These are phyloP conservation scores for Noctua comes DNA, from an alignment of 2,888 invertebrate species.

Conservation along the genomic window DNA sequence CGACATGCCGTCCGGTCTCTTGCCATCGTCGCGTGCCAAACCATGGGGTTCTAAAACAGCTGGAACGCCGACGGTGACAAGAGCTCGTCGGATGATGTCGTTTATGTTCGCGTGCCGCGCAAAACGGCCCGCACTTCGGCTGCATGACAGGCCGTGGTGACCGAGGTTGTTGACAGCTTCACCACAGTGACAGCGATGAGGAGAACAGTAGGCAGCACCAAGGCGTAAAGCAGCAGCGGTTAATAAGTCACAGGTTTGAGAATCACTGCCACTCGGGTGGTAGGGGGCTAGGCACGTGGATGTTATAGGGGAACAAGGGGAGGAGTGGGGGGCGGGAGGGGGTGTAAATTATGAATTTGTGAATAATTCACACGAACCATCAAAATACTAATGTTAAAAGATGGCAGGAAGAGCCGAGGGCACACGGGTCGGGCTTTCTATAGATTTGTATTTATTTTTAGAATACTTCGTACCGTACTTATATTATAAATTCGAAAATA, in stretches of 20 bases:
- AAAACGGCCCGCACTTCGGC: too few relatives aligned
- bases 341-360: slow-evolving; percentile 78
- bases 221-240: too few relatives aligned
- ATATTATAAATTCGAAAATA: not conserved
- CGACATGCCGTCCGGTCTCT: too few relatives aligned
- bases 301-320: slow-evolving; percentile 4
- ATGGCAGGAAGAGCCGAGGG: slow-evolving; percentile 51
- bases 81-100: too few relatives aligned
- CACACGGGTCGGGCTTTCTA: slow-evolving; percentile 9
- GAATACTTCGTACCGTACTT: not conserved
- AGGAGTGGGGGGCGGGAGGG: slow-evolving; percentile 18
- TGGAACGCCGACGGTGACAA: too few relatives aligned
- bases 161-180: too few relatives aligned
- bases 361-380: slow-evolving; percentile 80
- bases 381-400: slow-evolving; percentile 80
- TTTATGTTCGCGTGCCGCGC: too few relatives aligned
- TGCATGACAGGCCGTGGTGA: too few relatives aligned
- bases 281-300: slow-evolving; percentile 25
- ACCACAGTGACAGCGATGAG: too few relatives aligned
- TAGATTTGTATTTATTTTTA: slow-evolving; percentile 7
- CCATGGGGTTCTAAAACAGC: too few relatives aligned
- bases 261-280: slow-evolving; percentile 18
- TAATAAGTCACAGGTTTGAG: slow-evolving; percentile 42
- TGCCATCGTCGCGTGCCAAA: too few relatives aligned
- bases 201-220: too few relatives aligned